Evolutionary conservation across 2,113 vertebrate genomes (phyloP).

Genomic region (Hipposideros armiger): DNA sequence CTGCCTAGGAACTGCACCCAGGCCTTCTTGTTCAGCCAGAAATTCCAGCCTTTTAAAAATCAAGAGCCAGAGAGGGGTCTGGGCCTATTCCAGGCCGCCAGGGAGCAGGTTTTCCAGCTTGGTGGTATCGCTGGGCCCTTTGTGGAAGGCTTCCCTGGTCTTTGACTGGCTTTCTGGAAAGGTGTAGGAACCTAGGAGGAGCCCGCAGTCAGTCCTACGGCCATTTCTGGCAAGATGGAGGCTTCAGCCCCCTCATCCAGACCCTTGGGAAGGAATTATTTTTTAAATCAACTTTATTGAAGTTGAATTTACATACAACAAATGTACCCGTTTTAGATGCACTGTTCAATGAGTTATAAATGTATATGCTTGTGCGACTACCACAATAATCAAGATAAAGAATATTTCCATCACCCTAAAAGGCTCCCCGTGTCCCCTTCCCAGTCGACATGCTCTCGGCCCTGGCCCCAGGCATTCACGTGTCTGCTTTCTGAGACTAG

Average conservation of each 20-base stretch:
- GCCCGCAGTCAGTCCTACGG: neutral
- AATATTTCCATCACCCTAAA: neutral
- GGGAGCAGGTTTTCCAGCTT: slow-evolving; percentile 69
- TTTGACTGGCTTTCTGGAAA: slow-evolving; percentile 20
- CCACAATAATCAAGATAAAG: neutral
- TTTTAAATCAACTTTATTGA: slow-evolving; percentile 3
- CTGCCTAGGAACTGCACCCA: slow-evolving; percentile 23
- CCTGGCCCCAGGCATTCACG: neutral
- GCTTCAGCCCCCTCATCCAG: neutral
- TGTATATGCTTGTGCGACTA: accelerated
- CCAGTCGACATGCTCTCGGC: neutral
- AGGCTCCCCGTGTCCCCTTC: accelerated
- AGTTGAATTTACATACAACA: neutral
- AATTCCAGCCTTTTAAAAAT: slow-evolving; percentile 79
- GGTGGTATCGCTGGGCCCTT: neutral
- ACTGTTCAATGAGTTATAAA: neutral
- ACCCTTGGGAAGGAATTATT: neutral
- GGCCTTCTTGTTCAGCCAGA: slow-evolving; percentile 79
- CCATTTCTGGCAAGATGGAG: neutral
- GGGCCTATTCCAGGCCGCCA: slow-evolving; percentile 53
- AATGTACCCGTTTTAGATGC: neutral
- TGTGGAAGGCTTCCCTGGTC: neutral
- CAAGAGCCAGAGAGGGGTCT: slow-evolving; percentile 61
- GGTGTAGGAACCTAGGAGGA: neutral
- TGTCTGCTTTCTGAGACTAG: neutral